A percentile compares a stretch with the other conserved stretches of the same genome.
Evolutionary conservation across 2,797 vertebrate genomes (phyloP).

Genomic region (Helarctos malayanus): DNA sequence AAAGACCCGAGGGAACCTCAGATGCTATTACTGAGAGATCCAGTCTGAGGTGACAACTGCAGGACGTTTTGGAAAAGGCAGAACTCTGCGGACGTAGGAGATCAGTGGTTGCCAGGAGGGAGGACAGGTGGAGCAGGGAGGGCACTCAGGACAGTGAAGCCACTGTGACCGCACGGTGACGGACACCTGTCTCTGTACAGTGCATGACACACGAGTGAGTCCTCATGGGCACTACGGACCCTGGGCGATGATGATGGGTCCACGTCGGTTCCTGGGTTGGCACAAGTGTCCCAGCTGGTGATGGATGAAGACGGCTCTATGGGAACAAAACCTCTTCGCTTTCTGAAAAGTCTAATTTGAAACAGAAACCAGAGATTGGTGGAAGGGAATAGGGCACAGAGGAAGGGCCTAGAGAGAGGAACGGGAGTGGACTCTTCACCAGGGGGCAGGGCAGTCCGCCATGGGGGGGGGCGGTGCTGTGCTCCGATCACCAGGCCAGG

Average conservation of each 20-base stretch:
- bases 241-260: too few relatives aligned
- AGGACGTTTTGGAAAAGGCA: neutral
- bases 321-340: neutral
- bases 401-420: neutral
- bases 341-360: neutral
- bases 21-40: neutral
- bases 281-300: neutral
- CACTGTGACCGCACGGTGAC: accelerated
- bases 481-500: neutral
- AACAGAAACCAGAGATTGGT: neutral
- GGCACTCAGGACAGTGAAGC: neutral
- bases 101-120: neutral
- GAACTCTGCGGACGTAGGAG: accelerated
- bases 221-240: neutral
- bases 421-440: neutral
- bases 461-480: neutral
- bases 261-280: neutral
- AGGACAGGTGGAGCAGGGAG: neutral
- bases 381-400: neutral
- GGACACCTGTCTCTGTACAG: neutral
- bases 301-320: neutral
- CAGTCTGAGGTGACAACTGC: neutral
- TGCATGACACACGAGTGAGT: neutral
- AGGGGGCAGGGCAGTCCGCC: neutral
- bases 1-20: neutral